Conservation (phyloP, 2,113 vertebrate genomes). For the Pica pica region DNA sequence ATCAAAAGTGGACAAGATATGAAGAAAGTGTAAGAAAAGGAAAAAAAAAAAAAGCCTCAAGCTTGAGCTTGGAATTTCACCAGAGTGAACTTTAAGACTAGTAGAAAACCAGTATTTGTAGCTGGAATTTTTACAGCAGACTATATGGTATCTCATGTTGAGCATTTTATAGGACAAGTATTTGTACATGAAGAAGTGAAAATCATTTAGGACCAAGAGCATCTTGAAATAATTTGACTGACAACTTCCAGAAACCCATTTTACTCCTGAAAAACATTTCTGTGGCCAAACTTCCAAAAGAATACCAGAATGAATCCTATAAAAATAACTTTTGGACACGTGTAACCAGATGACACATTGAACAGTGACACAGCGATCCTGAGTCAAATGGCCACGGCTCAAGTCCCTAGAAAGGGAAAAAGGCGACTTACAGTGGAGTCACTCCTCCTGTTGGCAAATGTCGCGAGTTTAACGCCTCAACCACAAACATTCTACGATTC, state of each 20-base stretch:
- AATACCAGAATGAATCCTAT: neutral
- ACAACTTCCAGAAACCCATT: constrained; percentile 49
- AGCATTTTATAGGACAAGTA: neutral
- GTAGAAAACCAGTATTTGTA: constrained; percentile 4
- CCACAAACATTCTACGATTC: neutral
- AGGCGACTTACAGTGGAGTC: neutral
- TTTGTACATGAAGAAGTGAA: neutral
- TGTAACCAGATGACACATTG: neutral
- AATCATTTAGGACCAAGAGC: constrained; percentile 17
- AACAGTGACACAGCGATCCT: constrained; percentile 31
- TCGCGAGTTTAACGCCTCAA: neutral
- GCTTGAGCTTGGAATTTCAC: constrained; percentile 26
- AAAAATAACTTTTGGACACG: neutral
- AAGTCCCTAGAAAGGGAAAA: neutral
- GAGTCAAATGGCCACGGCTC: constrained; percentile 32
- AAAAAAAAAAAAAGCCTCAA: neutral
- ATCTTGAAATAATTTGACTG: constrained; percentile 32
- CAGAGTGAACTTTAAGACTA: constrained; percentile 3
- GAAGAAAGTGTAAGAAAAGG: neutral
- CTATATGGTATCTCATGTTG: neutral
- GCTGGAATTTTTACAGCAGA: neutral
- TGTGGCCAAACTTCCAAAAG: constrained; percentile 3
- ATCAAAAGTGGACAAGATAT: constrained; percentile 1
- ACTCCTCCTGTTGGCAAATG: neutral
- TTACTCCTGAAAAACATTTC: constrained; percentile 19